A percentile compares a stretch with the other conserved stretches of the same genome.
Evolutionary conservation across 2,113 vertebrate genomes (phyloP).

Genomic region (Alouatta palliata): DNA sequence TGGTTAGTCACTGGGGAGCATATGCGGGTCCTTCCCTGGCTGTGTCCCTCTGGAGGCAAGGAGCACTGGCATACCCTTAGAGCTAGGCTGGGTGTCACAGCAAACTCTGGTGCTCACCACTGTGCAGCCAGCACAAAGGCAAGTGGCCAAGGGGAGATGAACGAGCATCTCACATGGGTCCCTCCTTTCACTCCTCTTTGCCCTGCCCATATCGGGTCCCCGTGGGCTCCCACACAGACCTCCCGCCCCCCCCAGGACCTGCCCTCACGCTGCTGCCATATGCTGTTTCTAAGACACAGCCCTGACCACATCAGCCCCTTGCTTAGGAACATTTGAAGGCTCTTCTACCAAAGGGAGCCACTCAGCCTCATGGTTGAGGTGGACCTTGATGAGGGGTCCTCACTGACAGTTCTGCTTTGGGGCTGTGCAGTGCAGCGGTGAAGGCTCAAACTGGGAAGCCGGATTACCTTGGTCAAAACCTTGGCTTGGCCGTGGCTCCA

Average conservation of each 20-base stretch:
- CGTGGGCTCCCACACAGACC: not conserved
- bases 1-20: not conserved
- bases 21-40: not conserved
- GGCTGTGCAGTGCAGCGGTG: not conserved
- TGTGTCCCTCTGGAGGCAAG: not conserved
- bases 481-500: not conserved
- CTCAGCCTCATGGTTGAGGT: not conserved
- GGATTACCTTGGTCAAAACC: not conserved
- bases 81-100: not conserved
- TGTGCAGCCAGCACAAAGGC: not conserved
- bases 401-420: fast-evolving
- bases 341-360: not conserved
- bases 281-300: not conserved
- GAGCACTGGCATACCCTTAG: not conserved
- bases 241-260: not conserved
- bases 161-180: not conserved
- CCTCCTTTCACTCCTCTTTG: fast-evolving
- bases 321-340: not conserved
- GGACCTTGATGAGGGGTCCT: not conserved
- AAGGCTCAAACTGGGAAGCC: not conserved
- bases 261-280: not conserved
- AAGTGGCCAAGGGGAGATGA: not conserved
- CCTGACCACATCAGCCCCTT: not conserved
- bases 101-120: not conserved
- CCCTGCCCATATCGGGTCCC: not conserved